Evolutionary conservation across 2,113 vertebrate species (phyloP).

Genomic region (Paramisgurnus dabryanus): DNA sequence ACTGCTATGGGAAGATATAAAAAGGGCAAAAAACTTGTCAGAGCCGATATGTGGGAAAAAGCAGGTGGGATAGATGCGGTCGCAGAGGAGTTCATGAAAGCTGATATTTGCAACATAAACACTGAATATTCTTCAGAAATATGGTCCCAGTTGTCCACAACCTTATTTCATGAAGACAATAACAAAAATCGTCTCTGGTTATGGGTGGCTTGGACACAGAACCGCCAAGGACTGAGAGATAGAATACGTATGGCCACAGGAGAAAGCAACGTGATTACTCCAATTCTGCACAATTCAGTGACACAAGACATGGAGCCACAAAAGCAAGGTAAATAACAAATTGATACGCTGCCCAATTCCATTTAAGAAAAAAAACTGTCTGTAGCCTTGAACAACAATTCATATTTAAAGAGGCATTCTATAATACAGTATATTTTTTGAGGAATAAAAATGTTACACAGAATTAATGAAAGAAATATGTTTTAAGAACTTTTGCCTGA

Average conservation of each 20-base stretch:
- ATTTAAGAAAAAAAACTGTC: too few relatives aligned
- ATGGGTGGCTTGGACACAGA: background rate
- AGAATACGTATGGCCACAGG: background rate
- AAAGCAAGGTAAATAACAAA: too few relatives aligned
- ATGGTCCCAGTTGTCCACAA: background rate
- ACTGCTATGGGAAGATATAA: background rate
- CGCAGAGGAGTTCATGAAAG: background rate
- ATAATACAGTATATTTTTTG: too few relatives aligned
- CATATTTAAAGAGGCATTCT: too few relatives aligned
- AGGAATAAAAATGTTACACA: too few relatives aligned
- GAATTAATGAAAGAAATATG: too few relatives aligned
- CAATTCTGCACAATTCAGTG: too few relatives aligned
- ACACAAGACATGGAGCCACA: too few relatives aligned
- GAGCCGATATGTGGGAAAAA: background rate
- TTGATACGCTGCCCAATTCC: too few relatives aligned
- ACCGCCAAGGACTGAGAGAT: background rate
- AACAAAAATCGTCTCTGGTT: background rate
- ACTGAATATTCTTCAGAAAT: background rate
- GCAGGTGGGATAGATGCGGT: background rate
- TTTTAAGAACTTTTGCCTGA: too few relatives aligned
- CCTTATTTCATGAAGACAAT: background rate
- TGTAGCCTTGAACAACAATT: too few relatives aligned
- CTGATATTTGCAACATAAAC: background rate
- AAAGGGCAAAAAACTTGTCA: background rate
- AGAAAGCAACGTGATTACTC: too few relatives aligned